Percentiles rank a stretch among this genome's conserved stretches.
phyloP scores from a whole-genome alignment of 35 echinoderm and acorn worm species.

The Anneissia japonica region DNA sequence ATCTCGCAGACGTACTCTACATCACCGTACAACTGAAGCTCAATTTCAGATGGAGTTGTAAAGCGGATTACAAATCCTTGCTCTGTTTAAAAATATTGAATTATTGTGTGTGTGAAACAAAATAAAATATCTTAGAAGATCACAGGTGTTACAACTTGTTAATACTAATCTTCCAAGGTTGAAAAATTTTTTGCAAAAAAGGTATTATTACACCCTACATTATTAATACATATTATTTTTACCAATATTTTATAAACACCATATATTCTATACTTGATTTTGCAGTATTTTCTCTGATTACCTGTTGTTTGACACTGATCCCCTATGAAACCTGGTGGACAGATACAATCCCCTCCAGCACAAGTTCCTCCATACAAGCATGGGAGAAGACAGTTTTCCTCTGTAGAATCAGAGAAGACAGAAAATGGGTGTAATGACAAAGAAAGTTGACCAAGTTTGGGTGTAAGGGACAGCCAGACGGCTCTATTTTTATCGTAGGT shows the following conservation, averaged over 20 bases:
- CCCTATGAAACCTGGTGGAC: conserved; percentile 49
- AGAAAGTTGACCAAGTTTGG: too few species aligned
- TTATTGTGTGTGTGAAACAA: neutral
- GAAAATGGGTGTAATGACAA: too few species aligned
- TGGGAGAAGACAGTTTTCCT: neutral
- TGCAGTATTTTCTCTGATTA: too few species aligned
- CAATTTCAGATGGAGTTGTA: conserved; percentile 23
- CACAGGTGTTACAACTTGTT: neutral
- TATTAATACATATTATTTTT: too few species aligned
- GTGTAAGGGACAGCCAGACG: too few species aligned
- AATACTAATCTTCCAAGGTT: neutral
- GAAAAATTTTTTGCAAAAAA: too few species aligned
- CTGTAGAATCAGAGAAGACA: neutral
- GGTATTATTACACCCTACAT: too few species aligned
- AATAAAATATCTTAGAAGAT: neutral
- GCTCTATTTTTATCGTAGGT: too few species aligned
- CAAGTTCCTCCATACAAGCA: conserved; percentile 81
- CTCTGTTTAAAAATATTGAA: conserved; percentile 30
- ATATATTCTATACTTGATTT: too few species aligned
- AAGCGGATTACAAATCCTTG: conserved; percentile 58
- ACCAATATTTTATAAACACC: too few species aligned
- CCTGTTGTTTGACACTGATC: conserved; percentile 47
- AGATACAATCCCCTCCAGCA: conserved; percentile 42
- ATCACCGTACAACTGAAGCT: conserved; percentile 23
- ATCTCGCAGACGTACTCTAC: conserved; percentile 55